Base-by-base conservation (phyloP, 2,888 invertebrate genomes). In the Papilio protenor region DNA sequence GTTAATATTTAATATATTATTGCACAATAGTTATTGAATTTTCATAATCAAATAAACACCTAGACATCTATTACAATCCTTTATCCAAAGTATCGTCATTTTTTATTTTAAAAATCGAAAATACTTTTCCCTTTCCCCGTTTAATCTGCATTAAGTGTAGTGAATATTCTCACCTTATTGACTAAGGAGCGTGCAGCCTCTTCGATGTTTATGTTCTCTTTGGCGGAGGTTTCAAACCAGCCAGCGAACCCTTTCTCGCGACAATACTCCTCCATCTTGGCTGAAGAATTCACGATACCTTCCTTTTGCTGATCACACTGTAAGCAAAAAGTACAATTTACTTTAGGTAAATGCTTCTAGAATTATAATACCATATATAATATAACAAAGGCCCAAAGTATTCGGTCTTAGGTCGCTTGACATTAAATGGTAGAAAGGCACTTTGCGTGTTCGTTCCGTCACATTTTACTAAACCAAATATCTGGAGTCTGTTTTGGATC, bases 191-290 rank as follows among this genome's bases (percentile, higher is more conserved):
- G 96, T 6, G 98, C 98, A 64, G 99, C 98, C 89, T 99, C 99
- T 89, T 99, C 99, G 76, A 99, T 99, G 90, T 99, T 98, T 77
- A 98, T 97, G 87, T 98, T 98, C 87, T 99, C 99, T 91, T 98
- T 99, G 69, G 99, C 99, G 0, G 99, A 99, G 0, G 99, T 99
- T 93, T 99, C 98, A 89, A 97, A 99, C 99, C 99, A 99, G 21
- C 98, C 98, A 18, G 97, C 96, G 90, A 99, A 99, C 0, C 98
- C 98, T 85, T 98, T 97, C 87, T 99, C 98, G 85, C 96, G 96
- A 87, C 98, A 99, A 89, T 98, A 98, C 85, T 98, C 98, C 84
- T 99, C 98, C 97, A 99, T 98, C 91, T 98, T 98, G 16, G 96
- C 93, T 5, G 97, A 95, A 80, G 96, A 96, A 87, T 97, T 97